Conservation (phyloP, 2,797 vertebrate species). For the Dromococcyx pavoninus region DNA sequence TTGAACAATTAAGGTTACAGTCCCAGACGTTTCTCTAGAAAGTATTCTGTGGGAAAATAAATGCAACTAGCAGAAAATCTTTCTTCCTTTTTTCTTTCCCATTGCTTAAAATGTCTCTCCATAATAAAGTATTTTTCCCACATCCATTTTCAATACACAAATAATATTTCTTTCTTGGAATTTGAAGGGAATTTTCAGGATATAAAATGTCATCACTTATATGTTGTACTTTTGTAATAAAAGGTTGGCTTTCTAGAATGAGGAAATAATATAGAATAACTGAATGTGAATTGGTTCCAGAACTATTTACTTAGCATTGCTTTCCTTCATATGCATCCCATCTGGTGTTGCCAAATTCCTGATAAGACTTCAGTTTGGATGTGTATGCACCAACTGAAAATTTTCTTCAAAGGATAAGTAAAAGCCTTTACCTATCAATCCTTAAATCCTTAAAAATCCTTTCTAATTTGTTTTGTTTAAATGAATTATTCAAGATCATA, state of each 20-base stretch:
- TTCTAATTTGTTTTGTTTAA: not conserved
- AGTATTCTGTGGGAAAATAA: slow-evolving; percentile 12
- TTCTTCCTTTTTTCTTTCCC: not conserved
- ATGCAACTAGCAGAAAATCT: not conserved
- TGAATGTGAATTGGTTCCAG: not conserved
- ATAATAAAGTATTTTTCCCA: not conserved
- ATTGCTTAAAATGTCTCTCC: not conserved
- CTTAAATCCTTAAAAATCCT: not conserved
- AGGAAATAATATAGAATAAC: not conserved
- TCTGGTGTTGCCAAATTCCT: not conserved
- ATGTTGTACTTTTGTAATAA: not conserved
- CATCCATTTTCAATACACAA: not conserved
- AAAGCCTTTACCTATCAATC: not conserved
- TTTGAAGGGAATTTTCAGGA: not conserved
- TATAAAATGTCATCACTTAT: not conserved
- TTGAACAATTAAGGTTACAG: slow-evolving; percentile 27
- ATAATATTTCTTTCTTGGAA: not conserved
- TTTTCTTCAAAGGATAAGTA: not conserved
- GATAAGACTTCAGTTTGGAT: not conserved
- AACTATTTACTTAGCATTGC: not conserved
- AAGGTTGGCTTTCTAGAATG: not conserved
- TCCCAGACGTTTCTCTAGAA: not conserved
- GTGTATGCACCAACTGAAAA: not conserved
- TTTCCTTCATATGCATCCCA: not conserved
- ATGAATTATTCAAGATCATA: slow-evolving; percentile 1